These are phyloP conservation scores for Nematostella vectensis DNA, from an alignment of 92 coral and sea anemone genomes.

Conservation along the genomic window DNA sequence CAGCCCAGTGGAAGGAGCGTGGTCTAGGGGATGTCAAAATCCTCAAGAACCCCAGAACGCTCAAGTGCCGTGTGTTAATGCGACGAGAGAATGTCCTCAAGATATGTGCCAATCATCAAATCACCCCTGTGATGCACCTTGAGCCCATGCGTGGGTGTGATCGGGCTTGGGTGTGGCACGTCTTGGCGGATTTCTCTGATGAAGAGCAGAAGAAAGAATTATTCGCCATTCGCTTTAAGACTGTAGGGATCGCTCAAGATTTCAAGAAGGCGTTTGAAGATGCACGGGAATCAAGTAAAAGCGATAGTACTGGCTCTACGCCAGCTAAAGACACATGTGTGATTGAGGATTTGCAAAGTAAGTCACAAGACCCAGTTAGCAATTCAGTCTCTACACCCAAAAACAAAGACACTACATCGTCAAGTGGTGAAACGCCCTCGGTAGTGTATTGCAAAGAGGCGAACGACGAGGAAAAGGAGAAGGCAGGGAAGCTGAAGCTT, in stretches of 20 bases:
- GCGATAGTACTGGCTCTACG: neutral
- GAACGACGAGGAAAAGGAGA: conserved; percentile 35
- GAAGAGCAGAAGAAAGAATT: conserved; percentile 63
- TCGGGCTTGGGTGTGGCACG: conserved; percentile 84
- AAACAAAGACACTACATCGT: neutral
- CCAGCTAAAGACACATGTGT: neutral
- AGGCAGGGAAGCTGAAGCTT: conserved; percentile 25
- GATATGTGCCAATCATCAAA: conserved; percentile 85
- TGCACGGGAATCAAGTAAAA: conserved; percentile 9
- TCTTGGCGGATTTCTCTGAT: conserved; percentile 83
- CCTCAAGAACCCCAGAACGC: conserved; percentile 42
- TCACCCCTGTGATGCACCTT: conserved; percentile 72
- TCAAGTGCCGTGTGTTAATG: conserved; percentile 68
- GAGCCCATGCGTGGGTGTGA: conserved; percentile 70
- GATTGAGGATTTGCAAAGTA: neutral
- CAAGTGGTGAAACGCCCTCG: neutral
- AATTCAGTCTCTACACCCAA: neutral
- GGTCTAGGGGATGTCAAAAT: conserved; percentile 91
- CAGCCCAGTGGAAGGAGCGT: conserved; percentile 94
- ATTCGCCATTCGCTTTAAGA: conserved; percentile 73
- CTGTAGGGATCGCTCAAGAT: conserved; percentile 48
- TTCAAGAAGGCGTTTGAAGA: conserved; percentile 61
- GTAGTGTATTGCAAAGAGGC: conserved; percentile 34
- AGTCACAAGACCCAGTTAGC: neutral
- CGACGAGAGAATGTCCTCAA: conserved; percentile 88